These are phyloP conservation scores for Bos taurus DNA, from an alignment of 2,113 vertebrate species.

Conservation along the genomic window ARS-UCD2.0 NC_037342.1:22778001-22778500, in stretches of 20 bases:
- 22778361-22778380: not conserved
- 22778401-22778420: not conserved
- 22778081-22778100: not conserved
- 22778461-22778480: not conserved
- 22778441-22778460: not conserved
- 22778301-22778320: not conserved
- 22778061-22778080: not conserved
- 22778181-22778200: not conserved
- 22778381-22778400: not conserved
- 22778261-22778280: not conserved
- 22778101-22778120: not conserved
- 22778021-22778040: not conserved
- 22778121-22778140: not conserved
- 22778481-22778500: not conserved
- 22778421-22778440: not conserved
- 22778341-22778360: not conserved
- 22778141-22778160: not conserved
- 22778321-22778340: not conserved
- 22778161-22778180: not conserved
- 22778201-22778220: not conserved
- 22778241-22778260: not conserved
- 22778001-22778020: not conserved
- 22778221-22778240: not conserved
- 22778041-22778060: not conserved
- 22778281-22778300: not conserved